Evolutionary conservation across 2,113 vertebrate species (phyloP).

Genomic region (Charadrius vociferus): DNA sequence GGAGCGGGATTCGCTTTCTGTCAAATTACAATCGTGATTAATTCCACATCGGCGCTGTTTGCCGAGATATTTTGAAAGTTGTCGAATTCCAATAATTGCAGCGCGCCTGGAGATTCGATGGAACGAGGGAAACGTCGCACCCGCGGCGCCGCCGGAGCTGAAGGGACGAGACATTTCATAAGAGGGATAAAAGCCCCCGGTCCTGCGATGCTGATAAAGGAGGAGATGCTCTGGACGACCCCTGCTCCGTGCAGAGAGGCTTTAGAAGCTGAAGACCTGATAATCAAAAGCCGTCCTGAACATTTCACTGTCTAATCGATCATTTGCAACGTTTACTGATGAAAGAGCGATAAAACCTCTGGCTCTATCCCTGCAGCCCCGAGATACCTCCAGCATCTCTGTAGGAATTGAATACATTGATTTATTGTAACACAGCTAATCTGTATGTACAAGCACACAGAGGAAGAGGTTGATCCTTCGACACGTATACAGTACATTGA

Average conservation of each 20-base stretch:
- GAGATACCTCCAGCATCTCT: background rate
- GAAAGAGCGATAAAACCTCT: slow-evolving; percentile 7
- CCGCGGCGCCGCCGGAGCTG: background rate
- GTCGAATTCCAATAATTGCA: slow-evolving; percentile 28
- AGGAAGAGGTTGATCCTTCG: background rate
- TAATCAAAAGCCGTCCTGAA: slow-evolving; percentile 10
- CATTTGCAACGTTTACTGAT: slow-evolving; percentile 21
- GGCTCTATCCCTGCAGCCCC: background rate
- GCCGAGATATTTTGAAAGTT: background rate
- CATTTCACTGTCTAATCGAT: slow-evolving; percentile 32
- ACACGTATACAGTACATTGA: background rate
- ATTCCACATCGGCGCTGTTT: background rate
- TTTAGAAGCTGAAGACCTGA: background rate
- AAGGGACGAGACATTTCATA: background rate
- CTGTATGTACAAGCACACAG: background rate
- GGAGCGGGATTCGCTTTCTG: slow-evolving; percentile 13
- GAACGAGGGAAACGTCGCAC: accelerated
- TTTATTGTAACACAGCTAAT: slow-evolving; percentile 16
- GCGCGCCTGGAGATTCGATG: background rate
- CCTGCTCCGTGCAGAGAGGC: background rate
- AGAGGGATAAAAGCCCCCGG: background rate
- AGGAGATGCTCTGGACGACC: background rate
- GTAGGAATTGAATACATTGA: background rate
- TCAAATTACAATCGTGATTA: slow-evolving; percentile 60
- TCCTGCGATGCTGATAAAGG: background rate